Base-by-base conservation (phyloP, 2,113 vertebrate genomes). In the Hoplias malabaricus region DNA sequence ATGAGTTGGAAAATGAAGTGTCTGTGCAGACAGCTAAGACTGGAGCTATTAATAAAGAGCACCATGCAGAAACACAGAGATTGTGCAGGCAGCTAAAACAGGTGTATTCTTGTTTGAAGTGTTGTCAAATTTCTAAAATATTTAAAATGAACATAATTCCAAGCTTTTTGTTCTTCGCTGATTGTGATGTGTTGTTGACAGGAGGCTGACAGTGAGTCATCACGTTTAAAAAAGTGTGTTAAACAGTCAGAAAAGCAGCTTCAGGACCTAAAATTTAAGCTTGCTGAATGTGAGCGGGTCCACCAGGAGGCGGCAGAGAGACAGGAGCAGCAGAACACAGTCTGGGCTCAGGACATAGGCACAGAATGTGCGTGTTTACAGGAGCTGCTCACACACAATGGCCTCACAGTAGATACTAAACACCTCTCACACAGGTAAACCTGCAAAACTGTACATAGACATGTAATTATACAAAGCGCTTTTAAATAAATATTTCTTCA, bases 21-120 rank as follows among this genome's bases (percentile, higher is more conserved):
- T 86, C 80, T 8, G 80, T 86, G 6, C 77, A 93, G 75, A 68
- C 69, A 0, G 84, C 63, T 0, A 61, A 90, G 36, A 82, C 54
- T 0, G 56, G 48, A 61, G 80, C 89, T 34, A 87, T 93, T 27
- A 88, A 82, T 71, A 82, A 90, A 72, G 91, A 94, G 80, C 87
- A 84, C 54, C 72, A 34, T 14, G 82, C 85, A 0, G 86, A 89
- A 21, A 76, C 92, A 2, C 61, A 25, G 74, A 82, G 75, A 53
- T 73, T 91, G 12, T 86, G 19, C 71, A 53, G 83, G 69, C 84
- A 90, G 13, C 68, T 90, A 83, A 74, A 84, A 59, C 85, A 92
- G 91, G 93, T 94, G 76, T 59, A 3, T 31, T 9, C 5, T 9
- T 53, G 46, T n/a, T n/a, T n/a, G n/a, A n/a, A n/a, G n/a, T n/a